A percentile compares a stretch with the other conserved stretches of the same genome.
phyloP scores from a whole-genome alignment of 1,140 invertebrate genomes.

The Mycetomoellerius zeteki region DNA sequence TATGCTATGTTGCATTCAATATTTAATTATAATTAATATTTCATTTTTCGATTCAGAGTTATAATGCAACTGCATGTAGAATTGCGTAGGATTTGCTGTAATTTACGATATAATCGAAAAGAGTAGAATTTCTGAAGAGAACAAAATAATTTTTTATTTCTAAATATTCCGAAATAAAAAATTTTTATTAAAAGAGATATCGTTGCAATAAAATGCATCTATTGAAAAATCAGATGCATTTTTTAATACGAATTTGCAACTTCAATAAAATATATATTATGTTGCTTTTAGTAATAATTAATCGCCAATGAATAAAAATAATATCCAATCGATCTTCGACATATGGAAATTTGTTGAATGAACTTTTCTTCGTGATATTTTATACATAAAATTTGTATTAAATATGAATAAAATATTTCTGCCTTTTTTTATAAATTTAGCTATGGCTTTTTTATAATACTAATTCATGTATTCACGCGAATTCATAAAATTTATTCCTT shows the following conservation, averaged over 20 bases:
- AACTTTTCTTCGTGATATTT: neutral
- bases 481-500: neutral
- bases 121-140: neutral
- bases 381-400: neutral
- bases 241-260: neutral
- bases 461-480: neutral
- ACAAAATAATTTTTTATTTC: neutral
- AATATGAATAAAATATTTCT: slow-evolving; percentile 2
- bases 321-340: neutral
- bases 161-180: neutral
- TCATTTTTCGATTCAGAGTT: neutral
- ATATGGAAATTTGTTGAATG: neutral
- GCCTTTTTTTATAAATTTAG: neutral
- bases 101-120: neutral
- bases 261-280: neutral
- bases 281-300: slow-evolving; percentile 1
- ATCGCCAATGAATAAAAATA: neutral
- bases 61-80: neutral
- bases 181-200: neutral
- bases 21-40: slow-evolving; percentile 28
- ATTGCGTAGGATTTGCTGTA: neutral
- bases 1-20: neutral
- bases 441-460: neutral
- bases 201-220: no score
- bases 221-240: neutral